Evolutionary conservation across 2,113 vertebrate genomes (phyloP).

Genomic region (Mus spicilegus): DNA sequence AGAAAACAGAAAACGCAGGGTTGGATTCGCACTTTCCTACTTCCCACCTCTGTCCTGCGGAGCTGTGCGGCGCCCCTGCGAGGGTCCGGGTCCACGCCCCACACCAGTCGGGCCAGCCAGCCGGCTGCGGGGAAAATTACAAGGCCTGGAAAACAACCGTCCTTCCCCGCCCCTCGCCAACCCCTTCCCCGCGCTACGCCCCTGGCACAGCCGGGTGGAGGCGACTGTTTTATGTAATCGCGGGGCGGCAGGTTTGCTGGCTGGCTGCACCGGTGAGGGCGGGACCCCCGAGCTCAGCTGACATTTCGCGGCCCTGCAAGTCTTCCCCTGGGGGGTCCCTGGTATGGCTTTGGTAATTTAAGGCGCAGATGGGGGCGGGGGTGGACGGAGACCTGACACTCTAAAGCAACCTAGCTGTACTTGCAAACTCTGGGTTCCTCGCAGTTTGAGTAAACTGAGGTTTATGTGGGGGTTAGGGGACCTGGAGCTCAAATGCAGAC

Average conservation of each 20-base stretch:
- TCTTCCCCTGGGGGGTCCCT: neutral
- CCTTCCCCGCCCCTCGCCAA: constrained; percentile 55
- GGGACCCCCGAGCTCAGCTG: constrained; percentile 40
- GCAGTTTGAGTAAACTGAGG: neutral
- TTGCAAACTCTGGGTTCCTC: neutral
- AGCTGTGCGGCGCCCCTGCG: constrained; percentile 28
- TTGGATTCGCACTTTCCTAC: constrained; percentile 22
- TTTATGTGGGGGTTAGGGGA: neutral
- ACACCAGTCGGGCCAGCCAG: neutral
- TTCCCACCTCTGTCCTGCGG: constrained; percentile 30
- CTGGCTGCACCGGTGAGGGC: neutral
- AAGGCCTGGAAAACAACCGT: constrained; percentile 67
- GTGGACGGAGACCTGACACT: neutral
- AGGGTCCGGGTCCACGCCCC: neutral
- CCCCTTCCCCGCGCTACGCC: constrained; percentile 70
- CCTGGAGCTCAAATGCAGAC: neutral
- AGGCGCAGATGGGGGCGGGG: neutral
- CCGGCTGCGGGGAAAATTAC: constrained; percentile 63
- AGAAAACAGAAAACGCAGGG: neutral
- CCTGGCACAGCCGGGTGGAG: constrained; percentile 76
- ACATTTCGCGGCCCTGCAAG: neutral
- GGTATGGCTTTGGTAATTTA: neutral
- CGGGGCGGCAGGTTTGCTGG: constrained; percentile 71
- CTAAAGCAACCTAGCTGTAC: neutral
- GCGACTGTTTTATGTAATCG: constrained; percentile 80